A percentile compares a stretch with the other conserved stretches of the same genome.
Evolutionary conservation across 2,888 invertebrate genomes (phyloP).

Genomic region (Lepetodrilus schrolli): DNA sequence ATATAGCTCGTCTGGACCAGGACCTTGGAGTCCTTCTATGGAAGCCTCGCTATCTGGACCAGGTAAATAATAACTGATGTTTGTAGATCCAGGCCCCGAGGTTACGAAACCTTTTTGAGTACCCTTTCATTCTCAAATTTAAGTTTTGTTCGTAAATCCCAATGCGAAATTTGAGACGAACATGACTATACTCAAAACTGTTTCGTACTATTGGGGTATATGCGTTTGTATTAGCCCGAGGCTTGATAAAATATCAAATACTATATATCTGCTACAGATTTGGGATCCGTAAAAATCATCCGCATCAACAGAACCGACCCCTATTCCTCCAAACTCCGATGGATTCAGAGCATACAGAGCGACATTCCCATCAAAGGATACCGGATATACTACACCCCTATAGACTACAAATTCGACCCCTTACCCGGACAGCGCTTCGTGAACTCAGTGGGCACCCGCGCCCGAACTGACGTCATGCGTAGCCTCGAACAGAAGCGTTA

Average conservation of each 20-base stretch:
- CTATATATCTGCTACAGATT: not conserved
- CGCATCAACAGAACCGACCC: slow-evolving; percentile 4
- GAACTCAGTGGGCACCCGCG: not conserved
- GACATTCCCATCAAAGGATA: not conserved
- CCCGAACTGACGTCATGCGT: not conserved
- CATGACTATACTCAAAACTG: too few species aligned
- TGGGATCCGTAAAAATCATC: not conserved
- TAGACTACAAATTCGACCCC: slow-evolving; percentile 6
- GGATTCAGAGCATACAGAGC: not conserved
- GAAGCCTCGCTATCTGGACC: not conserved
- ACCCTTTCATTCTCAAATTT: too few species aligned
- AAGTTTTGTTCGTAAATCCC: too few species aligned
- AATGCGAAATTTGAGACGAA: too few species aligned
- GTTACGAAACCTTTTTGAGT: too few species aligned
- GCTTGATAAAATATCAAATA: too few species aligned
- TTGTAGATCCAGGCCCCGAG: too few species aligned
- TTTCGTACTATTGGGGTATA: too few species aligned
- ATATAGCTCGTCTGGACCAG: not conserved
- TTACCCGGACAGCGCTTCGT: not conserved
- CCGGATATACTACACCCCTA: slow-evolving; percentile 1
- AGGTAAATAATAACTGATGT: too few species aligned
- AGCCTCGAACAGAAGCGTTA: not conserved
- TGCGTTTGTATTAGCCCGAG: too few species aligned
- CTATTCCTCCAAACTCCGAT: slow-evolving; percentile 1
- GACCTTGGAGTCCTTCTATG: not conserved